Evolutionary conservation across 2,113 vertebrate genomes (phyloP), one percentile per base, ranked within the genome.

Genomic region (Montifringilla adamsi): DNA sequence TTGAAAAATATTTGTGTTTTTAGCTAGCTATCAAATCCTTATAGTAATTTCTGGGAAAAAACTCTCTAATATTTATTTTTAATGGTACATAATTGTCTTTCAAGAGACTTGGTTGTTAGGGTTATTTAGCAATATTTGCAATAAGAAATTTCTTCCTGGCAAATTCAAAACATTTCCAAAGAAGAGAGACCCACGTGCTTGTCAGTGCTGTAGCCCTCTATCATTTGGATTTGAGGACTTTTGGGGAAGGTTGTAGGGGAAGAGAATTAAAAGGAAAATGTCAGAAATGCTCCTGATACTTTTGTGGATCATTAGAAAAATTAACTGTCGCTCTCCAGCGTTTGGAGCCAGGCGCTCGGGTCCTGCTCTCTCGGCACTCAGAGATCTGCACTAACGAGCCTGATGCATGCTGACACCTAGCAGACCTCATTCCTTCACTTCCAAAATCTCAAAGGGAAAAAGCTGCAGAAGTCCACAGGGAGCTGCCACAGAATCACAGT

Each of bases 271-370:
- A 75, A 87, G 37, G 26, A 70, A 92, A 56, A 96, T 73, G 94
- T 95, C 96, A 95, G 93, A 93, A 95, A 47, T 46, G 33, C 91
- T 94, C 79, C 84, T 58, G 80, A 75, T 78, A 95, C 58, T 85
- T 90, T 31, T 88, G 80, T 72, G 53, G 49, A 88, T 96, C 94
- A 93, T 97, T 97, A 96, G 93, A 79, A 96, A 97, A 97, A 96
- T 96, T 85, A 97, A 91, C 83, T 95, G 92, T 96, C 35, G 15
- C 43, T 93, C 50, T 44, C 18, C 83, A 84, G 2, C 1, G 1
- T 70, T 87, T 81, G 87, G 93, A 81, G 87, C 23, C 52, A 9
- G 96, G 77, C 88, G 37, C 31, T 82, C 11, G 41, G 75, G 13
- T 50, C 33, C 70, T 31, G 11, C 84, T 91, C 82, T 31, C 84